Base-by-base conservation (phyloP, 2,113 vertebrate genomes). In the Dicrurus megarhynchus region DNA sequence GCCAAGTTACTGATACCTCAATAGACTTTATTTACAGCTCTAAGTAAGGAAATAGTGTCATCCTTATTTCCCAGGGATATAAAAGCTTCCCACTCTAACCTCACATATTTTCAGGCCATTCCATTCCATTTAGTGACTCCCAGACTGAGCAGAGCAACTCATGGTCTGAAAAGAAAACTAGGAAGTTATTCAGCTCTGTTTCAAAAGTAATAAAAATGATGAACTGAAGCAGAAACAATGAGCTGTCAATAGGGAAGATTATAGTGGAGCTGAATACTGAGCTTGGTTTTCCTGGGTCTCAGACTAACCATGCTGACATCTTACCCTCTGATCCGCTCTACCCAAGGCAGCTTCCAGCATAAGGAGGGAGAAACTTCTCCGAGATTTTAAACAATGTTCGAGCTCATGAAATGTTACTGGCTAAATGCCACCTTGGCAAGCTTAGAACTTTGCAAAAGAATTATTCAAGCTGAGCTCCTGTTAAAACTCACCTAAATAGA, bases 221-320 rank as follows among this genome's bases (percentile, higher is more conserved):
- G 53, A 94, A 89, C 41, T 87, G 84, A 91, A 83, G 87, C 78
- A 90, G 84, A 96, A 93, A 89, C 61, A 57, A 76, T 59, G 78
- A 90, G 32, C 42, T 93, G 70, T 84, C 87, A 63, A 59, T n/a
- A 61, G 56, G 28, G 46, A 83, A 83, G 81, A 76, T 82, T 69
- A 52, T 17, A 65, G 46, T 37, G 42, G 63, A 91, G 27, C 46
- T 80, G 70, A 91, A 95, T 77, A 81, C 26, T 80, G 42, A 84
- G 35, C 50, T 63, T 47, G 8, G 22, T 73, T 91, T 90, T 94
- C 82, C 68, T 67, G 68, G 44, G 35, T 85, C 84, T 90, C 80
- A 56, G 24, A 41, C 11, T 67, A 87, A n/a, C 50, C 1, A 6
- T 5, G 2, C 46, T 63, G 50, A 56, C 11, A 26, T 28, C 35